A percentile compares a stretch with the other conserved stretches of the same genome.
Conservation (phyloP, 1,140 invertebrate species). For the Calliphora vicina region DNA sequence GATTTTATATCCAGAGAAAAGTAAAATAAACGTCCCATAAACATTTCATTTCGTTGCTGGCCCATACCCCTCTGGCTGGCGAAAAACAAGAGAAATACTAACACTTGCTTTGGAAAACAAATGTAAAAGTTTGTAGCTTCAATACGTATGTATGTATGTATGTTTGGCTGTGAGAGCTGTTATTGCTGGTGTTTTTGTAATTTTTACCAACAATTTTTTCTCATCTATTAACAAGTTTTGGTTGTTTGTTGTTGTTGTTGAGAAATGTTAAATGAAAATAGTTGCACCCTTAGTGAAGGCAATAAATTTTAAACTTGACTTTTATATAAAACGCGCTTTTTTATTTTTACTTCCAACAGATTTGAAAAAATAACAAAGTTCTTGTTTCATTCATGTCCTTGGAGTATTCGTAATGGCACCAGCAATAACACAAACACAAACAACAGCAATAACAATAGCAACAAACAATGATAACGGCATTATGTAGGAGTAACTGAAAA, state of each 20-base stretch:
- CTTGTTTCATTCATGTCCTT: conserved; percentile 27
- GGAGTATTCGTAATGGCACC: conserved; percentile 6
- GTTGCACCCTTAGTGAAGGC: conserved; percentile 32
- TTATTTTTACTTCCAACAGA: not conserved
- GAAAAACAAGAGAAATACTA: not conserved
- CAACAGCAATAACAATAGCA: not conserved
- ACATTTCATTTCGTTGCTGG: not conserved
- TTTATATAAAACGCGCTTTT: conserved; percentile 26
- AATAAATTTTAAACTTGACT: conserved; percentile 34
- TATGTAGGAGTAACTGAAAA: not conserved
- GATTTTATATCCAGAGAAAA: not conserved
- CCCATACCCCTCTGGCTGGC: not conserved
- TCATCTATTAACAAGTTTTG: conserved; percentile 31
- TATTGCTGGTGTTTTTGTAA: not conserved
- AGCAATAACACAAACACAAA: conserved; percentile 21
- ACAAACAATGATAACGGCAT: not conserved
- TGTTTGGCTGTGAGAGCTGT: no score
- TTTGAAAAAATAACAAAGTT: not conserved
- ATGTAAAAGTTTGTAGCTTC: conserved; percentile 21
- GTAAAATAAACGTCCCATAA: not conserved
- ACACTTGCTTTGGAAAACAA: not conserved
- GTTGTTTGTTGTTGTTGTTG: not conserved
- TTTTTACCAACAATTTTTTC: conserved; percentile 16
- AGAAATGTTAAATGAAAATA: conserved; percentile 26
- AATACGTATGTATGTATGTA: not conserved